phyloP scores from a whole-genome alignment of 2,113 vertebrate genomes.

The Prinia subflava region DNA sequence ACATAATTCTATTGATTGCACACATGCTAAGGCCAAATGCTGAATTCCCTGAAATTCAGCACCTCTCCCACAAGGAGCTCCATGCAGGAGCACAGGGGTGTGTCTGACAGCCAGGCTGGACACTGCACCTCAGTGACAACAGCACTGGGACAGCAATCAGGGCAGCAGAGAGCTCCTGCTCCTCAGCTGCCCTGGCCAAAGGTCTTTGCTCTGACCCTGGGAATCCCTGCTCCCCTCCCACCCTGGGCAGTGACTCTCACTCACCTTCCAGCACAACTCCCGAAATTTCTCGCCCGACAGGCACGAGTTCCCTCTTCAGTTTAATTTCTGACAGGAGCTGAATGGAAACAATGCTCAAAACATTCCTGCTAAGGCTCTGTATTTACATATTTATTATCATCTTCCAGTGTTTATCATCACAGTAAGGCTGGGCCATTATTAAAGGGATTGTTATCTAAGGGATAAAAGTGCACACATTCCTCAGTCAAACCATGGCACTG shows the following conservation, averaged over 20 bases:
- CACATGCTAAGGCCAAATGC: not conserved
- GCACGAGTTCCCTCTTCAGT: slow-evolving; percentile 78
- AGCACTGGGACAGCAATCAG: not conserved
- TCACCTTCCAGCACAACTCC: slow-evolving; percentile 89
- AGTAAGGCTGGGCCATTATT: not conserved
- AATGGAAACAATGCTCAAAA: slow-evolving; percentile 9
- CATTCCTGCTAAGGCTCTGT: not conserved
- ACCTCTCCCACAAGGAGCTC: not conserved
- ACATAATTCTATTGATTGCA: not conserved
- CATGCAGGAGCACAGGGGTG: not conserved
- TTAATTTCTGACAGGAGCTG: slow-evolving; percentile 86
- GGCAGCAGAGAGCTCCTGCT: not conserved
- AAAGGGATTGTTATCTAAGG: not conserved
- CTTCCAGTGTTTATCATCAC: not conserved
- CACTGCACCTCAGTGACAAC: not conserved
- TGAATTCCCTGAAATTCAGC: not conserved
- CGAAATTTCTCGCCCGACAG: slow-evolving; percentile 90
- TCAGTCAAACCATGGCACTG: not conserved
- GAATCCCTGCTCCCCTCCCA: not conserved
- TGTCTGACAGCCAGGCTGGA: not conserved
- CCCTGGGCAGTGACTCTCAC: not conserved
- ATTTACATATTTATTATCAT: not conserved
- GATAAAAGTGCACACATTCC: not conserved
- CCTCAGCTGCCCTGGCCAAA: not conserved
- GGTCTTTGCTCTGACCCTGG: not conserved